Conservation (phyloP, 2,797 vertebrate species). For the Oreochromis grahami region DNA sequence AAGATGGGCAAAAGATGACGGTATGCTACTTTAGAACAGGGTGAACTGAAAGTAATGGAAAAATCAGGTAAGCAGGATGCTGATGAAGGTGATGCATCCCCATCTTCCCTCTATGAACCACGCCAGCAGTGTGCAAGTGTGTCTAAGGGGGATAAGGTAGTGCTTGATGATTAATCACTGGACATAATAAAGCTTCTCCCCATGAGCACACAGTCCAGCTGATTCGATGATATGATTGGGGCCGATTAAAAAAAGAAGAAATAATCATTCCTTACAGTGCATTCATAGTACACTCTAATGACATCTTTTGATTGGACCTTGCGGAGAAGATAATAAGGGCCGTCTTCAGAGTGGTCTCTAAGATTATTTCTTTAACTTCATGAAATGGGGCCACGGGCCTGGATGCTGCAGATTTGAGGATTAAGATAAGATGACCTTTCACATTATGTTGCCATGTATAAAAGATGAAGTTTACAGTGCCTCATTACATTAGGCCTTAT, state of each 20-base stretch:
- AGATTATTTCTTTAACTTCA: conserved; percentile 79
- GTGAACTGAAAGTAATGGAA: conserved; percentile 15
- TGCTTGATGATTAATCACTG: conserved; percentile 71
- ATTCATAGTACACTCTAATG: conserved; percentile 68
- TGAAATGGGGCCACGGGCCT: conserved; percentile 69
- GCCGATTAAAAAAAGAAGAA: conserved; percentile 68
- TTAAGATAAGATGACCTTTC: conserved; percentile 81
- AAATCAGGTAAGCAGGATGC: conserved; percentile 38
- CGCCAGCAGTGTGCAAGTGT: conserved; percentile 32
- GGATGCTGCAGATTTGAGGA: conserved; percentile 78
- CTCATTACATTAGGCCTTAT: conserved; percentile 77
- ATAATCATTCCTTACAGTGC: conserved; percentile 69
- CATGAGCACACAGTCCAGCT: conserved; percentile 64
- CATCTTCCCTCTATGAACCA: conserved; percentile 30
- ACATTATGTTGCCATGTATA: conserved; percentile 77
- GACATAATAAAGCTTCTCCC: conserved; percentile 73
- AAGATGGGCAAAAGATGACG: background rate
- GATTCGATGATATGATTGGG: conserved; percentile 69
- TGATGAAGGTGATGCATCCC: conserved; percentile 52
- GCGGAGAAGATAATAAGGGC: conserved; percentile 68
- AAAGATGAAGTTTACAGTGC: conserved; percentile 77
- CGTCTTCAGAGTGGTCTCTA: conserved; percentile 68
- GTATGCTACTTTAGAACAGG: background rate
- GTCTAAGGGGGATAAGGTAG: conserved; percentile 63
- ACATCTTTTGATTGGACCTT: conserved; percentile 73